Conservation (phyloP, 2,113 vertebrate genomes). For the Chlamydotis undulata region DNA sequence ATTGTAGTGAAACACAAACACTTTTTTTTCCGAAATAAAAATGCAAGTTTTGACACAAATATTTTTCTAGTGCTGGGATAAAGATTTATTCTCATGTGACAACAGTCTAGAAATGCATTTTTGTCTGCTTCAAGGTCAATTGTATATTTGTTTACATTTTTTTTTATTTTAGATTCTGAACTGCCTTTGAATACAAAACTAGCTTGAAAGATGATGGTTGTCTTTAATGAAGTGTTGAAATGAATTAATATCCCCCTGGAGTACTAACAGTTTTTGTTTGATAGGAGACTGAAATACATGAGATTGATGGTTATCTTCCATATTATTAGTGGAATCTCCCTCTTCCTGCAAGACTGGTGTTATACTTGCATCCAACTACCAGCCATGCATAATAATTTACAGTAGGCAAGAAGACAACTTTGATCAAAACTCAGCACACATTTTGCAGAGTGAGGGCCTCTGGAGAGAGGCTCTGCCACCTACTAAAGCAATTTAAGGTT, state of each 20-base stretch:
- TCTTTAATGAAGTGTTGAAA: neutral
- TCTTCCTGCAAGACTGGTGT: neutral
- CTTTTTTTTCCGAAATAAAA: neutral
- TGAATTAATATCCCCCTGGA: neutral
- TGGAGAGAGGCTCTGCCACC: neutral
- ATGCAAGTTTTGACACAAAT: neutral
- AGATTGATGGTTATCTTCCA: neutral
- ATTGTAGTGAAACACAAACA: neutral
- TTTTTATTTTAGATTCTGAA: neutral
- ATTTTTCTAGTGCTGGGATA: neutral
- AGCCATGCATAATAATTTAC: neutral
- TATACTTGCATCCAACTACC: neutral
- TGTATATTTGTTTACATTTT: neutral
- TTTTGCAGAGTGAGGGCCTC: neutral
- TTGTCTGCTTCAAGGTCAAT: neutral
- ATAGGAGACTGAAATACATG: neutral
- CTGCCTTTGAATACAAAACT: neutral
- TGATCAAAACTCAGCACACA: neutral
- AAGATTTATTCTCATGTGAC: neutral
- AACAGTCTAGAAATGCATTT: neutral
- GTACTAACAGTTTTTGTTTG: neutral
- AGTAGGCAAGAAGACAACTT: neutral
- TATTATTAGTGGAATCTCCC: neutral
- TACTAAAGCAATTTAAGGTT: neutral
- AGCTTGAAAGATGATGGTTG: neutral